Conservation (phyloP, 1,140 invertebrate species). For the Mamestra configurata region DNA sequence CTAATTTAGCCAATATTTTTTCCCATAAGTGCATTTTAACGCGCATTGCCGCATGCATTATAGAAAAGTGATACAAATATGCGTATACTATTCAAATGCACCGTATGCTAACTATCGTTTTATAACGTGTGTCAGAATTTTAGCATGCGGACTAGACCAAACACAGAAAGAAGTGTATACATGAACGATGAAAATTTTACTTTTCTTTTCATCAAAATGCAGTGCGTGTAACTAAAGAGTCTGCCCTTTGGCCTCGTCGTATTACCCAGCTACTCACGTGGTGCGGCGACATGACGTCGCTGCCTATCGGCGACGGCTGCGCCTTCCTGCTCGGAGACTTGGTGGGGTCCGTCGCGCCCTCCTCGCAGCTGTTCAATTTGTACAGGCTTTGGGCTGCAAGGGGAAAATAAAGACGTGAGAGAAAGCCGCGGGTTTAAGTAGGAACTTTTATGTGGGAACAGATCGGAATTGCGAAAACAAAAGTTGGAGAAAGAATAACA, state of each 20-base stretch:
- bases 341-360: constrained; percentile 66
- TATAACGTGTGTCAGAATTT: too few relatives aligned
- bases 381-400: constrained; percentile 83
- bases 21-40: too few relatives aligned
- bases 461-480: neutral
- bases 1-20: too few relatives aligned
- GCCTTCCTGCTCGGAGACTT: constrained; percentile 72
- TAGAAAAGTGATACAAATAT: too few relatives aligned
- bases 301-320: constrained; percentile 79
- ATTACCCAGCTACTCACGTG: constrained; percentile 65
- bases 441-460: neutral
- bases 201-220: neutral
- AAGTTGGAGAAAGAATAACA: neutral
- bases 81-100: too few relatives aligned
- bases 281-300: constrained; percentile 81
- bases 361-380: constrained; percentile 79
- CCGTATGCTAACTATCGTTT: too few relatives aligned
- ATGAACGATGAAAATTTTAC: neutral
- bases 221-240: neutral
- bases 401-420: neutral
- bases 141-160: too few relatives aligned
- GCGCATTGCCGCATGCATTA: too few relatives aligned
- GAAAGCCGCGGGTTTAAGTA: neutral
- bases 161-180: too few relatives aligned
- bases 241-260: neutral